Evolutionary conservation across 2,113 vertebrate genomes (phyloP).

Genomic region (Lagopus muta): DNA sequence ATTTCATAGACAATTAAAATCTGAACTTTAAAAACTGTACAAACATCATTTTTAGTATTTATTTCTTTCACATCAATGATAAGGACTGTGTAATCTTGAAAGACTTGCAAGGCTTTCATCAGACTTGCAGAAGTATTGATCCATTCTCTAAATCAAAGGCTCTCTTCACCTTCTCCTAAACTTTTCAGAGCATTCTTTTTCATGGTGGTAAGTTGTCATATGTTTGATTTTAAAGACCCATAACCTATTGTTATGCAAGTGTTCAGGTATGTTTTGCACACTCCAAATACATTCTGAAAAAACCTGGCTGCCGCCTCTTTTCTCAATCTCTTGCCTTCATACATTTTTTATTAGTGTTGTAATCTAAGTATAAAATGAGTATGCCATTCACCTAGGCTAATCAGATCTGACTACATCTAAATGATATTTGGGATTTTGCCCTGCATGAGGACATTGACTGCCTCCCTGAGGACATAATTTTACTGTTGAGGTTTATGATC

Average conservation of each 20-base stretch:
- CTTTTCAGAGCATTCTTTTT: not conserved
- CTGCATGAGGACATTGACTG: slow-evolving; percentile 11
- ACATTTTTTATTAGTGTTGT: slow-evolving; percentile 36
- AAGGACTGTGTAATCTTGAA: not conserved
- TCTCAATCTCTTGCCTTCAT: not conserved
- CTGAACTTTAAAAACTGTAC: not conserved
- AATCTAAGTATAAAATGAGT: slow-evolving; percentile 51
- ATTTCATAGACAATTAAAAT: not conserved
- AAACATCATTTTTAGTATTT: not conserved
- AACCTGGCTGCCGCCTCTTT: not conserved
- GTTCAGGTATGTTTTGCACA: not conserved
- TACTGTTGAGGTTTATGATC: slow-evolving; percentile 13
- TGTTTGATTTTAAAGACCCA: not conserved
- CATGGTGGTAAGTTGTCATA: not conserved
- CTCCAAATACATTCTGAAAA: not conserved
- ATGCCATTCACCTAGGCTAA: slow-evolving; percentile 46
- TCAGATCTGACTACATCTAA: slow-evolving; percentile 60
- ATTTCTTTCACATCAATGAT: not conserved
- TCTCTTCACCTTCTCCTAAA: not conserved
- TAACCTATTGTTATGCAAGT: not conserved
- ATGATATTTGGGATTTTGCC: slow-evolving; percentile 52
- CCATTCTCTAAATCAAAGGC: not conserved
- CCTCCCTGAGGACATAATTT: slow-evolving; percentile 50
- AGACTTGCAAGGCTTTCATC: not conserved
- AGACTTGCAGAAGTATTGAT: not conserved